Percentiles rank a stretch among this genome's conserved stretches.
phyloP scores from a whole-genome alignment of 2,797 vertebrate genomes.

The Columba guinea region DNA sequence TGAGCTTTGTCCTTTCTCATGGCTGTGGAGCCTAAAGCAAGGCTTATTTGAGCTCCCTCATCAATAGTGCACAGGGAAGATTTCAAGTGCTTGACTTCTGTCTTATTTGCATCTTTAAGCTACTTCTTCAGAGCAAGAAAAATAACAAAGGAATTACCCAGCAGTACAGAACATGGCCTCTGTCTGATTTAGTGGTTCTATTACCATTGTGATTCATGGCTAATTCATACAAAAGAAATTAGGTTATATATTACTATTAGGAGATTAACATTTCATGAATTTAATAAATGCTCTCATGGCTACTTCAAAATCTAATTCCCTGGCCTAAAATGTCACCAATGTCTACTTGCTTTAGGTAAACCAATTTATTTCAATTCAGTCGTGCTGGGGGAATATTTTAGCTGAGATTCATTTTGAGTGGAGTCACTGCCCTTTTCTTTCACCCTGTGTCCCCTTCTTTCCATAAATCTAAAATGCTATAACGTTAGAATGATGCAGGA shows the following conservation, averaged over 20 bases:
- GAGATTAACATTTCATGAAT: constrained; percentile 58
- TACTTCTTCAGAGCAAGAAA: constrained; percentile 20
- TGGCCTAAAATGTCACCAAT: constrained; percentile 32
- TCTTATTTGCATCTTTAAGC: constrained; percentile 13
- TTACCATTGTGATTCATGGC: constrained; percentile 46
- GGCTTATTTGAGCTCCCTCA: not conserved
- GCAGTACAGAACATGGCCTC: not conserved
- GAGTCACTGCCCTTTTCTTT: constrained; percentile 34
- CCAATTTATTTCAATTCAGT: constrained; percentile 38
- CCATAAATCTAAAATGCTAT: not conserved
- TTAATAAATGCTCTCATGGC: constrained; percentile 51
- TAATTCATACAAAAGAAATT: constrained; percentile 44
- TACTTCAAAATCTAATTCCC: constrained; percentile 56
- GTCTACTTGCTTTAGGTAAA: constrained; percentile 57
- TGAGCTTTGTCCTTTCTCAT: not conserved
- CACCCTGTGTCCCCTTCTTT: not conserved
- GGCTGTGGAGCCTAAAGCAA: not conserved
- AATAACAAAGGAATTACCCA: constrained; percentile 30
- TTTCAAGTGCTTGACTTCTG: not conserved
- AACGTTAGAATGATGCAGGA: constrained; percentile 3
- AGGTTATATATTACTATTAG: constrained; percentile 54
- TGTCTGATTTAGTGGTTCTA: constrained; percentile 34
- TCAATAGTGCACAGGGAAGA: fast-evolving
- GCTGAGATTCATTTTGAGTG: not conserved
- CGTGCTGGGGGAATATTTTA: constrained; percentile 1